Conservation (phyloP, 2,888 invertebrate genomes). For the Anthophora plumipes region DNA sequence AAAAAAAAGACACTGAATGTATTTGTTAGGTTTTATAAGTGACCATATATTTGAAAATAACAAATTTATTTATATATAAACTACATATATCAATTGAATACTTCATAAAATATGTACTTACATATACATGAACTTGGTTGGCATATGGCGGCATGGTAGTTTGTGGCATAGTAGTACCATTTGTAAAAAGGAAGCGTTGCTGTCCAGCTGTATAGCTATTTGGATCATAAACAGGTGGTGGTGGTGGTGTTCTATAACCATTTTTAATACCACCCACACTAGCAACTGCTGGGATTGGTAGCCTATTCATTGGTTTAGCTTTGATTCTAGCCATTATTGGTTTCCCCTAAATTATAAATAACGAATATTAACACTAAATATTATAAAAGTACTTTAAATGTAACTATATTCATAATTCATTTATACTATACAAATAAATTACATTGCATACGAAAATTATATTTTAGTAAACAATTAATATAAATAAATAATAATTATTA, state of each 20-base stretch:
- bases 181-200: conserved; percentile 88
- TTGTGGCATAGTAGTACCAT: conserved; percentile 87
- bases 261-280: conserved; percentile 87
- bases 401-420: neutral
- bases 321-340: conserved; percentile 96
- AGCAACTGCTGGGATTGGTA: conserved; percentile 86
- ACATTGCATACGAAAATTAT: neutral
- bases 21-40: neutral
- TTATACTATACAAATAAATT: neutral
- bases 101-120: conserved; percentile 84
- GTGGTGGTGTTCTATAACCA: conserved; percentile 88
- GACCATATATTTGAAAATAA: neutral
- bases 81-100: conserved; percentile 3
- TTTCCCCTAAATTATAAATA: conserved; percentile 87
- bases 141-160: conserved; percentile 87
- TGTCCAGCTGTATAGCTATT: conserved; percentile 86
- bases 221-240: conserved; percentile 88
- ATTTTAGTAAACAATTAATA: neutral
- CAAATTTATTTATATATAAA: neutral
- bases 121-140: conserved; percentile 88
- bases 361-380: conserved; percentile 17
- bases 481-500: neutral
- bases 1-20: neutral
- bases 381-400: neutral
- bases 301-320: conserved; percentile 92